Conservation (phyloP, 2,113 vertebrate genomes). For the Silurus asotus region DNA sequence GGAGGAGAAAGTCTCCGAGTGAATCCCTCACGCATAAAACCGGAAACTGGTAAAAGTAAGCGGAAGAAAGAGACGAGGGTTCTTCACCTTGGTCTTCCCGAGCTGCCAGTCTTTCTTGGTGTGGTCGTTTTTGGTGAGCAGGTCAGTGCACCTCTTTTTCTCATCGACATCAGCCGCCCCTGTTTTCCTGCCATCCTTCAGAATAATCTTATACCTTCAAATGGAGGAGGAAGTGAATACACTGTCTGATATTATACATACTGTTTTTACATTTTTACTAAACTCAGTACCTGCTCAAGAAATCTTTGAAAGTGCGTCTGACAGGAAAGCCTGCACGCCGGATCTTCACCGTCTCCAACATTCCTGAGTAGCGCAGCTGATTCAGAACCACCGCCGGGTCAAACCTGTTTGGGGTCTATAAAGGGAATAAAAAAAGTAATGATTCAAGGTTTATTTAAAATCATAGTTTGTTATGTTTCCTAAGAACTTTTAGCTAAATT, state of each 20-base stretch:
- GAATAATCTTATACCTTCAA: slow-evolving; percentile 84
- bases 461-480: not conserved
- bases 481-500: not conserved
- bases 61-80: not conserved
- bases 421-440: not conserved
- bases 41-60: not conserved
- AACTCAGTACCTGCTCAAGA: slow-evolving; percentile 75
- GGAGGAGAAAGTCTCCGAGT: slow-evolving; percentile 20
- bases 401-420: slow-evolving; percentile 79
- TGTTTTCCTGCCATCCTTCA: slow-evolving; percentile 65
- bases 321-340: slow-evolving; percentile 89
- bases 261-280: not conserved
- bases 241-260: not conserved
- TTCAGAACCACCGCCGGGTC: slow-evolving; percentile 85
- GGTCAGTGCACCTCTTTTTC: slow-evolving; percentile 74
- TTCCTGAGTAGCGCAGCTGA: slow-evolving; percentile 88
- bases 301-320: slow-evolving; percentile 85
- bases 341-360: slow-evolving; percentile 92
- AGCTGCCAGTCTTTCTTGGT: slow-evolving; percentile 85
- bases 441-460: not conserved
- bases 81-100: slow-evolving; percentile 86
- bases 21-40: not conserved
- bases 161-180: slow-evolving; percentile 64
- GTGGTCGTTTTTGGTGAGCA: slow-evolving; percentile 78
- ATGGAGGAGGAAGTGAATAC: not conserved